Percentiles rank a stretch among this genome's conserved stretches.
Evolutionary conservation across 2,797 vertebrate species (phyloP).

Genomic region (Spinus olivaceus): DNA sequence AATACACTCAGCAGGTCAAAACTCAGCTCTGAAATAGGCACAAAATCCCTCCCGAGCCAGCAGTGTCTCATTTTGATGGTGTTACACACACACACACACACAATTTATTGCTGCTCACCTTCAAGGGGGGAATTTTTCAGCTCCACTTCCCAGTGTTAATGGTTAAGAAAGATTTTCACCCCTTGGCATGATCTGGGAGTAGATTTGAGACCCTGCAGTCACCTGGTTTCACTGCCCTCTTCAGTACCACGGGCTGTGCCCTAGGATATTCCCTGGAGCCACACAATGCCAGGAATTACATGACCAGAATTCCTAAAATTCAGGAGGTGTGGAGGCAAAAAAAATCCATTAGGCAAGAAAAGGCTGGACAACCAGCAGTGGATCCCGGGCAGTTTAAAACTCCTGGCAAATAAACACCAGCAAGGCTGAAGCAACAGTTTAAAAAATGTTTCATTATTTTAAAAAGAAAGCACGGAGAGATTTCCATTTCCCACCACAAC

Average conservation of each 20-base stretch:
- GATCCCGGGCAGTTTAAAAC: background rate
- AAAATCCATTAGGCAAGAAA: background rate
- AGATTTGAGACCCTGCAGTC: background rate
- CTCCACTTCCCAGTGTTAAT: background rate
- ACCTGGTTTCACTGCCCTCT: background rate
- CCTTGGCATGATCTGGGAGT: rapidly evolving
- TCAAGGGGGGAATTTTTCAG: background rate
- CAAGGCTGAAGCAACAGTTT: background rate
- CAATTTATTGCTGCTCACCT: background rate
- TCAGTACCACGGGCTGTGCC: background rate
- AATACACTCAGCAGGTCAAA: background rate
- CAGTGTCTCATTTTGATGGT: rapidly evolving
- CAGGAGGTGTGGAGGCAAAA: background rate
- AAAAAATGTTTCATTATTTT: background rate
- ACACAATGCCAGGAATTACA: rapidly evolving
- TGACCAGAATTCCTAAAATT: background rate
- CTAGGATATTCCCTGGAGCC: background rate
- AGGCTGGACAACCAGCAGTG: background rate
- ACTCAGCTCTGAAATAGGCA: background rate
- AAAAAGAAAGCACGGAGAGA: background rate
- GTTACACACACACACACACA: background rate
- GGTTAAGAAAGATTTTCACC: background rate
- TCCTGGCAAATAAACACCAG: background rate
- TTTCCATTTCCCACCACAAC: background rate
- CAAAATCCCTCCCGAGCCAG: background rate